A percentile compares a stretch with the other conserved stretches of the same genome.
Conservation (phyloP, 2,113 vertebrate species). For the Lontra canadensis region DNA sequence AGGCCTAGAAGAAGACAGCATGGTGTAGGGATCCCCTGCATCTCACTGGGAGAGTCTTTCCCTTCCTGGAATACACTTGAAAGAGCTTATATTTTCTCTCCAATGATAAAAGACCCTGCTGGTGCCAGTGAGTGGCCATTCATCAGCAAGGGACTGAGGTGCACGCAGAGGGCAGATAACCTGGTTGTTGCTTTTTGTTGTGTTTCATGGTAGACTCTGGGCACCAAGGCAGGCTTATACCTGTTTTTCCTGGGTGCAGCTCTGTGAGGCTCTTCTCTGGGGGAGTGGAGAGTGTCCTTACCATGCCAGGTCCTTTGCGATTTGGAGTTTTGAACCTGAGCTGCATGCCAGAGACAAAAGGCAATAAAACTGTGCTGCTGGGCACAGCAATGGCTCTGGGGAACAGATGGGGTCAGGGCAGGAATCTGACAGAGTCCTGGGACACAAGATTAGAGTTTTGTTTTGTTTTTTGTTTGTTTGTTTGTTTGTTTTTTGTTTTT, state of each 20-base stretch:
- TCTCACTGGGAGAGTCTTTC: background rate
- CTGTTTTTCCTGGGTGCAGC: background rate
- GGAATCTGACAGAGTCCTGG: background rate
- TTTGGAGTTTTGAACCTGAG: background rate
- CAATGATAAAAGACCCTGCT: background rate
- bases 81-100: background rate
- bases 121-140: background rate
- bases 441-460: background rate
- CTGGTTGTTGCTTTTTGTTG: background rate
- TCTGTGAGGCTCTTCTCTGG: background rate
- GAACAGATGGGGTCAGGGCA: background rate
- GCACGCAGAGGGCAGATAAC: background rate
- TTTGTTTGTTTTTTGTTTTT: background rate
- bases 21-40: background rate
- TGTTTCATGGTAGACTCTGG: background rate
- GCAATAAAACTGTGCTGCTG: background rate
- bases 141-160: background rate
- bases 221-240: background rate
- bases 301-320: background rate
- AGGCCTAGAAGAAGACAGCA: background rate
- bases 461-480: too few species aligned
- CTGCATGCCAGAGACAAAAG: background rate
- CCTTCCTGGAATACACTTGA: background rate
- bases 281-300: background rate
- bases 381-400: background rate